Conservation (phyloP, 2,888 invertebrate species). For the Melanostoma scalare region DNA sequence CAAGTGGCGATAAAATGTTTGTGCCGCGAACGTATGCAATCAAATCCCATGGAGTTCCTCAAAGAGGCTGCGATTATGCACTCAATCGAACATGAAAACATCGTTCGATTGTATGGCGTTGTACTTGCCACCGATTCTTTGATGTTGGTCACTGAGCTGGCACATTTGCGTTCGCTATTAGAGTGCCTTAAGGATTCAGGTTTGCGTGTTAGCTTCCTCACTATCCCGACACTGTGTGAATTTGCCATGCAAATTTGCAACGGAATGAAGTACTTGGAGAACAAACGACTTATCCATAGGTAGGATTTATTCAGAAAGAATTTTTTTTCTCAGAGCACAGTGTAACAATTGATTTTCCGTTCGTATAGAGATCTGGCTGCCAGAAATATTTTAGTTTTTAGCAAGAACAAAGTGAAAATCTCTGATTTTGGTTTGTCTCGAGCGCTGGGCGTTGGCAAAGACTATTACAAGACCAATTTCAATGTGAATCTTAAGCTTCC, state of each 20-base stretch:
- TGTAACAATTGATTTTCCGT: constrained; percentile 76
- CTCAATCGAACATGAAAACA: constrained; percentile 97
- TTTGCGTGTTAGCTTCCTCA: constrained; percentile 92
- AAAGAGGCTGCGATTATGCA: constrained; percentile 99
- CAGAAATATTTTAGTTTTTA: constrained; percentile 98
- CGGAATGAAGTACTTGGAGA: constrained; percentile 98
- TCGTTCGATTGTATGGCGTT: constrained; percentile 98
- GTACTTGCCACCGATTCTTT: constrained; percentile 95
- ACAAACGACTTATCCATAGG: constrained; percentile 97
- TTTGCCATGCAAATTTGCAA: constrained; percentile 98
- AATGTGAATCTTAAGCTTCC: constrained; percentile 98
- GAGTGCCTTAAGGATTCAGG: constrained; percentile 98
- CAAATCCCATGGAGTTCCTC: constrained; percentile 97
- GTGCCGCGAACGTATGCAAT: constrained; percentile 96
- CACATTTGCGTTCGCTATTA: constrained; percentile 95
- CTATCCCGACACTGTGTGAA: constrained; percentile 95
- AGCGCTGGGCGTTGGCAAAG: constrained; percentile 97
- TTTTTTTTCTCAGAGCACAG: constrained; percentile 22
- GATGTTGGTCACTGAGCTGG: constrained; percentile 94
- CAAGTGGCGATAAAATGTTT: constrained; percentile 99
- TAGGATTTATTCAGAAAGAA: constrained; percentile 77
- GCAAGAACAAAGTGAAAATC: constrained; percentile 97
- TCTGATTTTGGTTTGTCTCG: constrained; percentile 98
- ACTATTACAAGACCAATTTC: constrained; percentile 99
- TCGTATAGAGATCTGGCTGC: constrained; percentile 94